Conservation (phyloP, 1,140 invertebrate genomes). For the Zaprionus africanus region DNA sequence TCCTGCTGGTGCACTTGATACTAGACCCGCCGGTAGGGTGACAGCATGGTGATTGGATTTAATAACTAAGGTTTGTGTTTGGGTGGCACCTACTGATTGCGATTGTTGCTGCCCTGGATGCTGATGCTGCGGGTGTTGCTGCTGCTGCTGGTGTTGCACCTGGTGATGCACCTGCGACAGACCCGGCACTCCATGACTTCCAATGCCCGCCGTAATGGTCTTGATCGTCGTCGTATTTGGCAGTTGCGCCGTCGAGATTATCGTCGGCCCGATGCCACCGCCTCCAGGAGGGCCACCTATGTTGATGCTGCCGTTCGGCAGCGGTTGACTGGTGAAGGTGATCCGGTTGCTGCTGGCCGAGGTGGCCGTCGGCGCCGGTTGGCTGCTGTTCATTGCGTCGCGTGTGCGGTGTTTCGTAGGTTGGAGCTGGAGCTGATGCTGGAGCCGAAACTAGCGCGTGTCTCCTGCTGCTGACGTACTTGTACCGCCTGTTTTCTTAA, state of each 20-base stretch:
- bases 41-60: slow-evolving; percentile 84
- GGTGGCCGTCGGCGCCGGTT: slow-evolving; percentile 57
- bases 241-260: slow-evolving; percentile 78
- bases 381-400: slow-evolving; percentile 76
- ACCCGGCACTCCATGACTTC: slow-evolving; percentile 74
- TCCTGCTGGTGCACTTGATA: slow-evolving; percentile 84
- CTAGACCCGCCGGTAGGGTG: slow-evolving; percentile 84
- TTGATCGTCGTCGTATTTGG: slow-evolving; percentile 85
- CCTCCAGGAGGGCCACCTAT: slow-evolving; percentile 66
- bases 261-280: slow-evolving; percentile 59
- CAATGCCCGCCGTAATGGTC: slow-evolving; percentile 83
- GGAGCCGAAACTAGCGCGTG: slow-evolving; percentile 21
- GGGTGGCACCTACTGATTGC: slow-evolving; percentile 84
- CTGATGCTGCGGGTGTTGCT: slow-evolving; percentile 63
- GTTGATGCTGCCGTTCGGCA: slow-evolving; percentile 87
- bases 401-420: slow-evolving; percentile 19
- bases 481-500: slow-evolving; percentile 35
- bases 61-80: slow-evolving; percentile 84
- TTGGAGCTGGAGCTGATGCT: slow-evolving; percentile 33
- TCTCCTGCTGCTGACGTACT: slow-evolving; percentile 35
- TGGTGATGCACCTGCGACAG: slow-evolving; percentile 63
- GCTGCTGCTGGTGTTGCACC: slow-evolving; percentile 67
- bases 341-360: slow-evolving; percentile 82
- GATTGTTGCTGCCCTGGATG: slow-evolving; percentile 74
- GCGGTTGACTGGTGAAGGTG: slow-evolving; percentile 85